A percentile compares a stretch with the other conserved stretches of the same genome.
Conservation (phyloP, 37 sponge, comb jelly and placozoan genomes). For the Halisarca cf. caerulea region DNA sequence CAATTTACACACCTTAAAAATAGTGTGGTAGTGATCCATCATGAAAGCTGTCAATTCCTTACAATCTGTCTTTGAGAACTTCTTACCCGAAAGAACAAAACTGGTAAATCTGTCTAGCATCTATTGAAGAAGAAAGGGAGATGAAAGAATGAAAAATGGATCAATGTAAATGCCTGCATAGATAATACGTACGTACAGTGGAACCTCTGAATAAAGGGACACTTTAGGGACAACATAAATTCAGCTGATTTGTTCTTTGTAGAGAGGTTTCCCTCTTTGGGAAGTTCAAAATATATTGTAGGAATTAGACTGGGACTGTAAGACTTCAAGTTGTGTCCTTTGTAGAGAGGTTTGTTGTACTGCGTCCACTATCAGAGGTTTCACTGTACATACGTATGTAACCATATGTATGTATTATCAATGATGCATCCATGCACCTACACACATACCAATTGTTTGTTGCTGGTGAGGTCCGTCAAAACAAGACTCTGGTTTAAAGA, state of each 20-base stretch:
- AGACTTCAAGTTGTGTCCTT: too few species aligned
- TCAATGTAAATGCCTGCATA: neutral
- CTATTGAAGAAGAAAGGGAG: neutral
- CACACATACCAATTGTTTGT: slow-evolving; percentile 30
- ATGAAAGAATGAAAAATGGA: too few species aligned
- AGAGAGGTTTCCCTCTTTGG: too few species aligned
- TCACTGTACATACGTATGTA: too few species aligned
- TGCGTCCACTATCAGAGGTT: too few species aligned
- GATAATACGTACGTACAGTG: neutral
- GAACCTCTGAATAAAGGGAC: too few species aligned
- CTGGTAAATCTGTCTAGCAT: slow-evolving; percentile 35
- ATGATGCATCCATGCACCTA: neutral
- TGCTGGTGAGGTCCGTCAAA: slow-evolving; percentile 29
- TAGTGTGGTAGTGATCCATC: slow-evolving; percentile 49
- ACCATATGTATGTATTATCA: too few species aligned
- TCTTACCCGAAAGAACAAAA: neutral
- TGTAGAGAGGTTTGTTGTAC: too few species aligned
- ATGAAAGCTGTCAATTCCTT: slow-evolving; percentile 41
- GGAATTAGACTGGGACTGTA: too few species aligned
- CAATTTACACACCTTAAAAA: slow-evolving; percentile 51
- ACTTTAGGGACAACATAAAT: too few species aligned
- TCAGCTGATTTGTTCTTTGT: too few species aligned
- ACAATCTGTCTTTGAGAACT: neutral
- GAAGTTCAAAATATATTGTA: too few species aligned
- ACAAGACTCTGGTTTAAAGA: slow-evolving; percentile 34